phyloP scores from a whole-genome alignment of 2,888 invertebrate genomes.

The Lasioglossum calceatum region DNA sequence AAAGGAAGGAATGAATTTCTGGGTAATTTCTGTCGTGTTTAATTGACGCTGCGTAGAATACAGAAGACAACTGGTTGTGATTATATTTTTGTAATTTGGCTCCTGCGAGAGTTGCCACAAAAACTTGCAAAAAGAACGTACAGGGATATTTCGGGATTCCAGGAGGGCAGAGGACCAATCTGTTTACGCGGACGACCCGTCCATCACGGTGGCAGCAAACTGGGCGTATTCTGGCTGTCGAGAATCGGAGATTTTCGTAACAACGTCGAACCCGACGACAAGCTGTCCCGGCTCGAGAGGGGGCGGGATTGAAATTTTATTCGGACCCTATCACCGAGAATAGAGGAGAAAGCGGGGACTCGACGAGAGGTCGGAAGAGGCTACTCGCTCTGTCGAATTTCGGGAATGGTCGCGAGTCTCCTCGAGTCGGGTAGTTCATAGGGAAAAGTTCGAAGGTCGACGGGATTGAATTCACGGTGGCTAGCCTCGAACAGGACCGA shows the following conservation, averaged over 20 bases:
- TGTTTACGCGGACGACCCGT: constrained; percentile 7
- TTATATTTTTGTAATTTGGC: not conserved
- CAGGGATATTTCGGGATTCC: not conserved
- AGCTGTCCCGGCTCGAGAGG: not conserved
- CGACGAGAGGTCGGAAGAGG: not conserved
- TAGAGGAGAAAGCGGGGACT: not conserved
- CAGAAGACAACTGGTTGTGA: too few species aligned
- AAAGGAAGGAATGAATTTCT: too few species aligned
- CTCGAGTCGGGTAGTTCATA: not conserved
- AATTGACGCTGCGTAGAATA: too few species aligned
- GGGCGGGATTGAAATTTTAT: constrained; percentile 10
- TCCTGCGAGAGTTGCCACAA: not conserved
- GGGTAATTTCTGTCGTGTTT: too few species aligned
- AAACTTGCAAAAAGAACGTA: not conserved
- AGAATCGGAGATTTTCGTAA: constrained; percentile 3
- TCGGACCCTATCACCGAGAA: not conserved
- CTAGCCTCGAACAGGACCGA: not conserved
- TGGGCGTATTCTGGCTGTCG: not conserved
- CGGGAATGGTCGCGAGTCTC: not conserved
- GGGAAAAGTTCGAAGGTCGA: constrained; percentile 5
- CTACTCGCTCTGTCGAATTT: not conserved
- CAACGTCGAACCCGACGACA: constrained; percentile 4
- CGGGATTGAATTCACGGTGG: constrained; percentile 9
- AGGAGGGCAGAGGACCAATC: not conserved
- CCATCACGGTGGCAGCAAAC: not conserved